Base-by-base conservation (phyloP, 2,888 invertebrate species). In the Aleiodes leptofemur region DNA sequence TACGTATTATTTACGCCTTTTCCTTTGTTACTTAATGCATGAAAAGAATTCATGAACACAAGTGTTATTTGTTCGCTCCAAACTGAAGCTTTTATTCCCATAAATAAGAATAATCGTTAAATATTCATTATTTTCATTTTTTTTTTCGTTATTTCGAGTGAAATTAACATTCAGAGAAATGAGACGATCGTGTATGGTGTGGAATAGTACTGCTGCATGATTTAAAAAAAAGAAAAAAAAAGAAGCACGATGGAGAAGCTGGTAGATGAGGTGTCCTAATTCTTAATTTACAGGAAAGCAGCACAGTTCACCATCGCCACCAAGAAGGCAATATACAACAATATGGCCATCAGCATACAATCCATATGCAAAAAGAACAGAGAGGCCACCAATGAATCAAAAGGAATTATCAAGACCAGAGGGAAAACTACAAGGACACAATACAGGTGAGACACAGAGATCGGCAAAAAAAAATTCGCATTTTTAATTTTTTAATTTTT, bases 311-410 rank as follows among this genome's bases (percentile, higher is more conserved):
- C 83, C 87, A 76, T 79, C 81, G 64, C 87, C 88, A 77, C 82
- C 86, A 76, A 85, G 82, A 83, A 87, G 85, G 83, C 81, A 81
- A 74, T 82, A 83, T 76, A 89, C 89, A 80, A 89, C 89, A 71
- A 80, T 86, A 71, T 88, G 89, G 89, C 88, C 89, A 69, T 83
- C 87, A 76, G 83, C 85, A 74, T 86, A 89, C 84, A 85, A 87
- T 83, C 87, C 88, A 74, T 85, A 87, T 83, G 84, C 88, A 79
- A 87, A 87, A 82, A 85, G 87, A 84, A 89, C 89, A 73, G 89
- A 89, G 82, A 84, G 84, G 79, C 89, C 89, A 71, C 83, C 86
- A 66, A 82, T 84, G 79, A 87, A 84, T 81, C 87, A 88, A 81
- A 85, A 86, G 83, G 86, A 86, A 78, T 84, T 86, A 82, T 88